Evolutionary conservation across 1,140 invertebrate genomes (phyloP).

Genomic region (Pogonomyrmex barbatus): DNA sequence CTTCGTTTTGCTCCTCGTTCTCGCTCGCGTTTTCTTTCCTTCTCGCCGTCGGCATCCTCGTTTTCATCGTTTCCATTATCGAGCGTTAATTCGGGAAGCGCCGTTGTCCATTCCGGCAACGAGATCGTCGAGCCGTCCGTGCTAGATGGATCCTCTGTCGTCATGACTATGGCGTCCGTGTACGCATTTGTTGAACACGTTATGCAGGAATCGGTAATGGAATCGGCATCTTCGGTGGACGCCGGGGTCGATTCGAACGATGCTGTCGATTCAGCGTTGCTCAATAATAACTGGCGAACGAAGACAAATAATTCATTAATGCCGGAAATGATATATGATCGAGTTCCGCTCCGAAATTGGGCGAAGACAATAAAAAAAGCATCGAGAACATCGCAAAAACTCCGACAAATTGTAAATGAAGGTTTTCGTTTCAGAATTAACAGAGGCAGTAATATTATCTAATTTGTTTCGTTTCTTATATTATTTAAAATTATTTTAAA

Average conservation of each 20-base stretch:
- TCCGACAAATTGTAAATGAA: background rate
- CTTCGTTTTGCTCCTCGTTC: constrained; percentile 42
- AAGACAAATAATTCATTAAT: background rate
- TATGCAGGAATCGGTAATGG: constrained; percentile 68
- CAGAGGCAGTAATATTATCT: too few species aligned
- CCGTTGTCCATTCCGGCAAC: constrained; percentile 65
- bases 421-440: background rate
- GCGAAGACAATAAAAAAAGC: constrained; percentile 17
- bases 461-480: too few species aligned
- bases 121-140: constrained; percentile 68
- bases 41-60: background rate
- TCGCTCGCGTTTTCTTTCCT: constrained; percentile 27
- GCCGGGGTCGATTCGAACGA: constrained; percentile 51
- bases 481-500: too few species aligned
- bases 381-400: background rate
- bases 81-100: constrained; percentile 40
- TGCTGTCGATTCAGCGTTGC: constrained; percentile 61
- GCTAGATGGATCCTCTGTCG: constrained; percentile 70
- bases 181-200: constrained; percentile 69
- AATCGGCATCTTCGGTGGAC: constrained; percentile 43
- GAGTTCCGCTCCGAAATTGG: background rate
- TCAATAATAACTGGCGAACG: constrained; percentile 67
- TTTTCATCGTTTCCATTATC: constrained; percentile 41
- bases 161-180: constrained; percentile 52
- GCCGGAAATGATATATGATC: background rate